Evolutionary conservation across 2,888 invertebrate species (phyloP).

Genomic region (Polylopha cassiicola): DNA sequence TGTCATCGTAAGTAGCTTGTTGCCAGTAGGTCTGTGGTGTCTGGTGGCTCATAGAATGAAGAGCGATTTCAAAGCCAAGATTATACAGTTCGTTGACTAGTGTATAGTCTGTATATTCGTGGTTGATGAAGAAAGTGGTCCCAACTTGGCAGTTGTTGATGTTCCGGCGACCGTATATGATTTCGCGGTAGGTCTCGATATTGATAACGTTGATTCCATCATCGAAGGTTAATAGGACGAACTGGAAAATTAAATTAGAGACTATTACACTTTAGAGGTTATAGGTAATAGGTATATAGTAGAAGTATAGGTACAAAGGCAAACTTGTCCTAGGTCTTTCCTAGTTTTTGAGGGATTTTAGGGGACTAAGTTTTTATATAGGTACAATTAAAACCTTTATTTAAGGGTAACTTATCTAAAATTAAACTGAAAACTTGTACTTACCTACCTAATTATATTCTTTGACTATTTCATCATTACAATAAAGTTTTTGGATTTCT

Average conservation of each 20-base stretch:
- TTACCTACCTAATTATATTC: too few relatives aligned
- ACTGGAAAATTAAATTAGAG: conserved; percentile 56
- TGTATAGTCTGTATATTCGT: conserved; percentile 84
- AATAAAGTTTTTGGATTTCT: too few relatives aligned
- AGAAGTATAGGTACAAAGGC: conserved; percentile 43
- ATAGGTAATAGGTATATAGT: not conserved
- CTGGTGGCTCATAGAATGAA: conserved; percentile 81
- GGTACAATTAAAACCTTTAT: too few relatives aligned
- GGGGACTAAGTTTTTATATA: too few relatives aligned
- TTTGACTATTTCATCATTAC: too few relatives aligned
- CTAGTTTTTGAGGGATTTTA: too few relatives aligned
- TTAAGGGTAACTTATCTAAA: too few relatives aligned
- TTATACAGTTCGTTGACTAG: conserved; percentile 78
- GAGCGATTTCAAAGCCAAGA: conserved; percentile 80
- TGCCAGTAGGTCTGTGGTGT: conserved; percentile 77
- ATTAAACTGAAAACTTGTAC: too few relatives aligned
- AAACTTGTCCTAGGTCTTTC: too few relatives aligned
- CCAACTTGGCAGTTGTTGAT: conserved; percentile 80
- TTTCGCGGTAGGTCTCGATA: conserved; percentile 69
- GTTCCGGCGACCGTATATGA: conserved; percentile 75
- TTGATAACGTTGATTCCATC: conserved; percentile 79
- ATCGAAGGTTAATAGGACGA: conserved; percentile 82
- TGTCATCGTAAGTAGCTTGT: conserved; percentile 63
- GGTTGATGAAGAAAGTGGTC: conserved; percentile 83
- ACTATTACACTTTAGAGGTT: not conserved